A percentile compares a stretch with the other conserved stretches of the same genome.
These are phyloP conservation scores for Scaptomyza polygonia DNA, from an alignment of 2,888 invertebrate species.

Conservation along the genomic window DNA sequence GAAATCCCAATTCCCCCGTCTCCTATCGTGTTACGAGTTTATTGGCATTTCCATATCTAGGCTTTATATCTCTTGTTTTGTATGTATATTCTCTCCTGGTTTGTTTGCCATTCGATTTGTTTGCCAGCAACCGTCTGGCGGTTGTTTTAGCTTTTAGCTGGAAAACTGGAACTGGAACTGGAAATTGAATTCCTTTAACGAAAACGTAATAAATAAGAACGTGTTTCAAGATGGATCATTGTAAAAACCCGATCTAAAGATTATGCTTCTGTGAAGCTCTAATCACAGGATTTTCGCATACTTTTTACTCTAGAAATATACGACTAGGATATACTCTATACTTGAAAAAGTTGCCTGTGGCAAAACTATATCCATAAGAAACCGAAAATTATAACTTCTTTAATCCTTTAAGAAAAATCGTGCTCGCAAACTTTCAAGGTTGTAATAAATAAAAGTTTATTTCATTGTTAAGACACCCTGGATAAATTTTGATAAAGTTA, in stretches of 20 bases:
- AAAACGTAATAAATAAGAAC: slow-evolving; percentile 7
- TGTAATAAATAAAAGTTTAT: no score
- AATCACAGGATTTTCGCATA: slow-evolving; percentile 11
- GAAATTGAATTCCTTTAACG: slow-evolving; percentile 22
- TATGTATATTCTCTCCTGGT: slow-evolving; percentile 25
- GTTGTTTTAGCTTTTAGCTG: slow-evolving; percentile 25
- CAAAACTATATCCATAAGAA: no score
- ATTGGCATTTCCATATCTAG: slow-evolving; percentile 79
- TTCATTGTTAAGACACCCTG: no score
- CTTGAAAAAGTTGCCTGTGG: neutral
- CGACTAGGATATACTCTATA: slow-evolving; percentile 19
- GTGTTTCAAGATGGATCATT: slow-evolving; percentile 33
- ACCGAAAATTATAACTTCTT: no score
- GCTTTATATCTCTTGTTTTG: slow-evolving; percentile 67
- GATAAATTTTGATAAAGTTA: no score
- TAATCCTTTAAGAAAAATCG: no score
- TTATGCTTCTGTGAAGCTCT: slow-evolving; percentile 15
- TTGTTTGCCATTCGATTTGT: slow-evolving; percentile 43
- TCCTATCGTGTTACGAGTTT: slow-evolving; percentile 66
- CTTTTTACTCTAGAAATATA: neutral
- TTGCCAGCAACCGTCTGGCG: slow-evolving; percentile 14
- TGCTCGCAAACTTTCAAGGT: no score
- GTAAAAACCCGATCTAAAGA: slow-evolving; percentile 35
- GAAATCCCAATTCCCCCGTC: slow-evolving; percentile 73
- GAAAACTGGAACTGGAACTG: slow-evolving; percentile 52